Conservation (phyloP, 2,797 vertebrate species). For the Protonibea diacanthus region DNA sequence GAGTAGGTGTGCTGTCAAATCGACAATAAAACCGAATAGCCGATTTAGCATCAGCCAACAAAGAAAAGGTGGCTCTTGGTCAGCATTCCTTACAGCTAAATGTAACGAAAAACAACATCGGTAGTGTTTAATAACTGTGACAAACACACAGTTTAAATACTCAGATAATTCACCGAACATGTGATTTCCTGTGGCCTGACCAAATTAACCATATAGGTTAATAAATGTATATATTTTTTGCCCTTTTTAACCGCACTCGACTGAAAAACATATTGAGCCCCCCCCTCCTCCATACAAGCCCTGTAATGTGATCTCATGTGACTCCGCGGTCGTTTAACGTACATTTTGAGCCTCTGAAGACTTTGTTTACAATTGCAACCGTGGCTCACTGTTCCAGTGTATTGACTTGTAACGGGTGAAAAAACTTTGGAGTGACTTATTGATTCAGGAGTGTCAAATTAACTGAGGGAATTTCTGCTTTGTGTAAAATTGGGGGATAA, state of each 20-base stretch:
- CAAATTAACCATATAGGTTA: not conserved
- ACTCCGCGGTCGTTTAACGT: constrained; percentile 4
- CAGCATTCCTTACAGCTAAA: constrained; percentile 10
- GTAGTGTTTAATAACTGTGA: not conserved
- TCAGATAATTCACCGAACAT: not conserved
- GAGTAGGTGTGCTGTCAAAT: not conserved
- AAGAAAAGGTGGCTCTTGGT: constrained; percentile 66
- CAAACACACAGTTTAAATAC: not conserved
- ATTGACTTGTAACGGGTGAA: not conserved
- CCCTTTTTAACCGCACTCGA: not conserved
- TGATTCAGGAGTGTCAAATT: not conserved
- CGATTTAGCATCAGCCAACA: constrained; percentile 59
- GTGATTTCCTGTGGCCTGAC: not conserved
- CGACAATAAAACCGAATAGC: not conserved
- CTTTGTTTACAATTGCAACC: not conserved
- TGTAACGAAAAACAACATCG: not conserved
- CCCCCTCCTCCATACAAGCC: not conserved
- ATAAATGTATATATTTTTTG: constrained; percentile 18
- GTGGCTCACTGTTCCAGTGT: not conserved
- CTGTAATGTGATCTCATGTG: constrained; percentile 34
- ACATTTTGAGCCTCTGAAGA: not conserved
- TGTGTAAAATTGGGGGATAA: not conserved
- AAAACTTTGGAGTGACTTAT: not conserved
- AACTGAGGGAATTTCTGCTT: not conserved
- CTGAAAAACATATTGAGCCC: constrained; percentile 29